Evolutionary conservation across 1,140 invertebrate species (phyloP).

Genomic region (Orchestia grillus): DNA sequence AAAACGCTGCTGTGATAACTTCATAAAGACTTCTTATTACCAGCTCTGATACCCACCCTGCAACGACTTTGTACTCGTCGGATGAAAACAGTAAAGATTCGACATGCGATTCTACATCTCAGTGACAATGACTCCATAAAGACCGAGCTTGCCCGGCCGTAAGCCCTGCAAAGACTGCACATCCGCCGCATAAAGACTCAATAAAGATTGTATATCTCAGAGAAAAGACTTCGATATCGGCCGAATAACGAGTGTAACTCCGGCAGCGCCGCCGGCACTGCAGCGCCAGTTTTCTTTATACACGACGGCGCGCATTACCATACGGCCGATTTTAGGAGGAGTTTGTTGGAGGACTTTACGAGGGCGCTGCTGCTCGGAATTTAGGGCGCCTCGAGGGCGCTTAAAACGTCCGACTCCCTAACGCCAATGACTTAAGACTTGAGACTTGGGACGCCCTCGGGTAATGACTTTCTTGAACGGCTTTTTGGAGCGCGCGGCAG

Average conservation of each 20-base stretch:
- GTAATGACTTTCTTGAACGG: background rate
- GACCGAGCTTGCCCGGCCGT: background rate
- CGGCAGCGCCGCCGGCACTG: too few species aligned
- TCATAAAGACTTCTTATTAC: background rate
- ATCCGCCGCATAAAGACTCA: background rate
- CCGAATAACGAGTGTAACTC: background rate
- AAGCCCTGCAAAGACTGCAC: background rate
- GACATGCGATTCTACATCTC: background rate
- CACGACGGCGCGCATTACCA: background rate
- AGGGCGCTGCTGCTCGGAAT: background rate
- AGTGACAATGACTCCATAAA: background rate
- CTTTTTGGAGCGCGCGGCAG: background rate
- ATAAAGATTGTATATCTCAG: background rate
- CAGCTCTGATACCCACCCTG: background rate
- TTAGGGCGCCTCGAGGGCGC: background rate
- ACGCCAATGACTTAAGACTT: background rate
- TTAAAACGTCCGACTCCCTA: background rate
- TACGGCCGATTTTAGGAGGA: background rate
- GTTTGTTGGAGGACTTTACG: background rate
- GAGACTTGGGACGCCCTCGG: background rate
- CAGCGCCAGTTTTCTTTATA: background rate
- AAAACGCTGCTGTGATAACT: background rate
- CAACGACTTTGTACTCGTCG: background rate
- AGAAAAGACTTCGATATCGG: background rate
- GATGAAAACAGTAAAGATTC: background rate